phyloP scores from a whole-genome alignment of 2,888 invertebrate species.

The Drosophila seclusa region DNA sequence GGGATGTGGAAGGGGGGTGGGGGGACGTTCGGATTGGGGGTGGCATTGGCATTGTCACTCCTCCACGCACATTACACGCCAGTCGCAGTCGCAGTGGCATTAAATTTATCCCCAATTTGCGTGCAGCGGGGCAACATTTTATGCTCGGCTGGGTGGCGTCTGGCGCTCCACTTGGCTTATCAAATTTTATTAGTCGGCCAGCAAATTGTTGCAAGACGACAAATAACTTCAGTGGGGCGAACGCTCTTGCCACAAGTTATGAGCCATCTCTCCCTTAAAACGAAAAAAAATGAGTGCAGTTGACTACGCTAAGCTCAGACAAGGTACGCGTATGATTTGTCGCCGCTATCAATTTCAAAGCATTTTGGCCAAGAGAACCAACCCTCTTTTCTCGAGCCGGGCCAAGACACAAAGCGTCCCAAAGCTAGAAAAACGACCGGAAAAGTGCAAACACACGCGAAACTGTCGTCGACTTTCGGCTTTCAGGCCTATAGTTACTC shows the following conservation, averaged over 20 bases:
- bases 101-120: constrained; percentile 82
- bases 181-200: constrained; percentile 76
- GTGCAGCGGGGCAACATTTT: constrained; percentile 80
- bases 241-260: constrained; percentile 26
- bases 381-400: constrained; percentile 32
- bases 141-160: constrained; percentile 45
- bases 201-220: constrained; percentile 77
- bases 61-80: constrained; percentile 54
- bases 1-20: background rate
- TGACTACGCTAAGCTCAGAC: constrained; percentile 25
- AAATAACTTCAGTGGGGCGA: constrained; percentile 52
- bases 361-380: constrained; percentile 37
- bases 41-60: constrained; percentile 55
- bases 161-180: constrained; percentile 74
- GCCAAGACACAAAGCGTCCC: constrained; percentile 40
- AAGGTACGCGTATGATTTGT: constrained; percentile 69
- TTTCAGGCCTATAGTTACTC: background rate
- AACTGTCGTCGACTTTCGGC: constrained; percentile 62
- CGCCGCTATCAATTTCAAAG: constrained; percentile 72
- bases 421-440: constrained; percentile 68
- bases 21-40: background rate
- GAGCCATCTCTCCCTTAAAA: constrained; percentile 52
- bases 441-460: constrained; percentile 80
- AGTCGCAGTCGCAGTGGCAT: constrained; percentile 37
- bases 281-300: constrained; percentile 43